Percentiles rank a stretch among this genome's conserved stretches.
These are phyloP conservation scores for Drymonia ruficornis DNA, from an alignment of 2,888 invertebrate genomes.

Conservation along the genomic window DNA sequence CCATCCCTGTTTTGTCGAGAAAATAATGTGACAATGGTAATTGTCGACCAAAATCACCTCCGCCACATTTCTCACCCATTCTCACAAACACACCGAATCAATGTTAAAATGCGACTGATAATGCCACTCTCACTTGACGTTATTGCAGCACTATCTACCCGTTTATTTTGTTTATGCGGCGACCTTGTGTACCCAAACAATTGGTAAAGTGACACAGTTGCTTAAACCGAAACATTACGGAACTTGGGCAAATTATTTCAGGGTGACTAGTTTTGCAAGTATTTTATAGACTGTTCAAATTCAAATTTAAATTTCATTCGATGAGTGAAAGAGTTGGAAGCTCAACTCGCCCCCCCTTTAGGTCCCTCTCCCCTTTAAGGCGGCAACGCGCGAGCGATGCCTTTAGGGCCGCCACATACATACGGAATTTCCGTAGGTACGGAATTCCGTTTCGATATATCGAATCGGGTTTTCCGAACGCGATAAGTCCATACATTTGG, in stretches of 20 bases:
- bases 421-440: too few relatives aligned
- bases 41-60: conserved; percentile 12
- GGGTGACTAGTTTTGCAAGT: background rate
- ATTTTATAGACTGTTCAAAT: background rate
- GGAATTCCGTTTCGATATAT: too few relatives aligned
- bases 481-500: too few relatives aligned
- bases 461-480: too few relatives aligned
- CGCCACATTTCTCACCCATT: conserved; percentile 29
- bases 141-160: conserved; percentile 20
- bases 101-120: conserved; percentile 14
- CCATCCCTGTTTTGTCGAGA: background rate
- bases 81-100: conserved; percentile 18
- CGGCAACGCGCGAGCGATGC: too few relatives aligned
- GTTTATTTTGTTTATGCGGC: background rate
- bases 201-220: conserved; percentile 19
- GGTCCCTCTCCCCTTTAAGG: too few relatives aligned
- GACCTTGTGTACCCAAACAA: conserved; percentile 22
- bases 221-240: conserved; percentile 20
- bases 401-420: too few relatives aligned
- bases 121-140: background rate
- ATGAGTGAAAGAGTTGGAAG: too few relatives aligned
- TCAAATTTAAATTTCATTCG: too few relatives aligned
- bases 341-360: too few relatives aligned
- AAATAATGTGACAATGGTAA: background rate
- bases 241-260: conserved; percentile 10